Conservation (phyloP, 1,140 invertebrate genomes). For the Trichomalopsis sarcophagae region DNA sequence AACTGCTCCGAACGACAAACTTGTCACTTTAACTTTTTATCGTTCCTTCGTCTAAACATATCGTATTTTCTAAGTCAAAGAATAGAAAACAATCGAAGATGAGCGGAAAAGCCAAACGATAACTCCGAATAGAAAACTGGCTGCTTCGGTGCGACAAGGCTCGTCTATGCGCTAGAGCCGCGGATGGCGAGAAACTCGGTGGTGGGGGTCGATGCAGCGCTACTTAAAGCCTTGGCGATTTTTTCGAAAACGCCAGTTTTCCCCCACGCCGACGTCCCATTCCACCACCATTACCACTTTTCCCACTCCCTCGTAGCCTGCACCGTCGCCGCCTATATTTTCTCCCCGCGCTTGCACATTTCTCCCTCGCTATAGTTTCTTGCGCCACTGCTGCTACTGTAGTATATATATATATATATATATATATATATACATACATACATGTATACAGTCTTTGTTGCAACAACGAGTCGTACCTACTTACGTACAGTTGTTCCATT, state of each 20-base stretch:
- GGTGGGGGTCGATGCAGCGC: constrained; percentile 69
- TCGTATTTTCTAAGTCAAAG: no score
- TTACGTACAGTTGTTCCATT: neutral
- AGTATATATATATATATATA: neutral
- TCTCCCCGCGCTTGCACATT: constrained; percentile 50
- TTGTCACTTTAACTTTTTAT: no score
- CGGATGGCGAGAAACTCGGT: constrained; percentile 66
- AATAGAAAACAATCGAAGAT: no score
- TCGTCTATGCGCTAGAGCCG: constrained; percentile 66
- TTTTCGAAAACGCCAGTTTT: constrained; percentile 70
- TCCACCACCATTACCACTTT: constrained; percentile 36
- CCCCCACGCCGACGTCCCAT: constrained; percentile 57
- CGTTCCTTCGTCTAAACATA: no score
- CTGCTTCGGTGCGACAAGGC: constrained; percentile 35
- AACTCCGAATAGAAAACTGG: constrained; percentile 52
- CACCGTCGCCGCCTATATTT: constrained; percentile 44
- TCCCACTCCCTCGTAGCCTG: constrained; percentile 48
- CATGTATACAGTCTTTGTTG: neutral
- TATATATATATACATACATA: neutral
- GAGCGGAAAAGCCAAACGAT: neutral
- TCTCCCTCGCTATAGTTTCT: constrained; percentile 54
- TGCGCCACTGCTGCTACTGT: constrained; percentile 37
- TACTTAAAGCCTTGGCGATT: constrained; percentile 74
- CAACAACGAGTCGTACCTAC: neutral
- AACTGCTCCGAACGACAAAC: no score